Evolutionary conservation across 2,888 invertebrate species (phyloP).

Genomic region (Caenorhabditis sp.): DNA sequence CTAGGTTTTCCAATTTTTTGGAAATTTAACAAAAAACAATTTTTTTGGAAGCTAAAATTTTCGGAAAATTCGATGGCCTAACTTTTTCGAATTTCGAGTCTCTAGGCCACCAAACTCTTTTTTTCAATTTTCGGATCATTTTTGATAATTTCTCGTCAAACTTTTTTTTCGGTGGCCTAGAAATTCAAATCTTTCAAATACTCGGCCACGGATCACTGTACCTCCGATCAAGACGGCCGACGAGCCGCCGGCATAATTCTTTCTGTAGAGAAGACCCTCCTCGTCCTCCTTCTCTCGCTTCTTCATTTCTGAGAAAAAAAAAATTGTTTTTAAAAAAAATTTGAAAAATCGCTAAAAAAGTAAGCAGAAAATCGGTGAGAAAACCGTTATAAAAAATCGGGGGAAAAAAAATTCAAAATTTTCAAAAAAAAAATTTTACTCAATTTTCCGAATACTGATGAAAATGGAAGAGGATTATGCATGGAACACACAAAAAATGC

Average conservation of each 20-base stretch:
- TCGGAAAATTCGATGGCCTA: no score
- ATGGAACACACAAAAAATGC: no score
- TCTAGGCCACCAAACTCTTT: not conserved
- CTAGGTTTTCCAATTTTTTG: no score
- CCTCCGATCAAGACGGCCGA: slow-evolving; percentile 62
- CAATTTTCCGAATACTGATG: no score
- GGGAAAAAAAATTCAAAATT: not conserved
- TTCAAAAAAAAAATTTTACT: no score
- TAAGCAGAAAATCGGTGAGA: not conserved
- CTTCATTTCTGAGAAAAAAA: slow-evolving; percentile 31
- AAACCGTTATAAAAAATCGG: not conserved
- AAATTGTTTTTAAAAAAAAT: no score
- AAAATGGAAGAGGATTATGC: no score
- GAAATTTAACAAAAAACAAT: no score
- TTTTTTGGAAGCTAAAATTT: no score
- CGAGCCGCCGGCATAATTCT: slow-evolving; percentile 15
- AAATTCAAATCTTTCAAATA: not conserved
- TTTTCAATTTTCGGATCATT: not conserved
- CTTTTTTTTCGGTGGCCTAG: not conserved
- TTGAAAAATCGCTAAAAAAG: not conserved
- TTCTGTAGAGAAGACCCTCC: slow-evolving; percentile 56
- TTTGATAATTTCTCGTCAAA: not conserved
- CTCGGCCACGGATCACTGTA: slow-evolving; percentile 9
- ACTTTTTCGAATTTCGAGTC: not conserved
- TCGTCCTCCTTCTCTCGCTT: slow-evolving; percentile 65